These are phyloP conservation scores for Eumeta japonica DNA, from an alignment of 1,140 invertebrate species.

Conservation along the genomic window DNA sequence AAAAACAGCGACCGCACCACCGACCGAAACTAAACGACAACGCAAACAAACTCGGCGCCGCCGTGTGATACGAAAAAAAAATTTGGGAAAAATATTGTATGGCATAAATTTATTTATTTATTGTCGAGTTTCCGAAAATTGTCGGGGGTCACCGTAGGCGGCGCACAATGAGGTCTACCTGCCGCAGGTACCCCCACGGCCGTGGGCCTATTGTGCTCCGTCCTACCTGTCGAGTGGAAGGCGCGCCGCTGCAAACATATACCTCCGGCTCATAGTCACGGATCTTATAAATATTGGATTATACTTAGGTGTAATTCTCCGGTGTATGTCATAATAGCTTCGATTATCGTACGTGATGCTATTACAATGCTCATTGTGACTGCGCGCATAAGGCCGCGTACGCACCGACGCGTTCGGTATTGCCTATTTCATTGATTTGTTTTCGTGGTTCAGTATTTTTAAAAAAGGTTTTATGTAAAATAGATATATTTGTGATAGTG, in stretches of 20 bases:
- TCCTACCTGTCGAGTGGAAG: constrained; percentile 44
- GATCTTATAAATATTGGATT: constrained; percentile 54
- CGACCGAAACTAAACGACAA: constrained; percentile 33
- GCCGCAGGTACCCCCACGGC: constrained; percentile 46
- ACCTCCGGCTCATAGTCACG: constrained; percentile 32
- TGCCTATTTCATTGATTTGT: too few species aligned
- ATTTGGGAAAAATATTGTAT: constrained; percentile 41
- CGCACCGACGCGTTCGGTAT: too few species aligned
- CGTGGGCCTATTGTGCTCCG: constrained; percentile 43
- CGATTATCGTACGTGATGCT: constrained; percentile 54
- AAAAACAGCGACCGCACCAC: constrained; percentile 34
- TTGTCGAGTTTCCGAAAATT: constrained; percentile 54
- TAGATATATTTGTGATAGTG: too few species aligned
- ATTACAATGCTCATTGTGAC: constrained; percentile 47
- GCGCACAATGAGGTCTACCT: constrained; percentile 42
- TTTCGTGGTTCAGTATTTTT: too few species aligned
- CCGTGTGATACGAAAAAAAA: too few species aligned
- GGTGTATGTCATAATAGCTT: constrained; percentile 53
- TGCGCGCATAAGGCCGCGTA: too few species aligned
- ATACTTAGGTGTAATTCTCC: constrained; percentile 53
- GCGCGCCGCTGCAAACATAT: constrained; percentile 42
- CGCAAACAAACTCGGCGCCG: constrained; percentile 31
- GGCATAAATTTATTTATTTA: constrained; percentile 51
- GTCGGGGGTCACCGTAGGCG: constrained; percentile 31
- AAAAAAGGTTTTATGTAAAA: too few species aligned